Evolutionary conservation across 2,113 vertebrate genomes (phyloP).

Genomic region (Carassius gibelio): DNA sequence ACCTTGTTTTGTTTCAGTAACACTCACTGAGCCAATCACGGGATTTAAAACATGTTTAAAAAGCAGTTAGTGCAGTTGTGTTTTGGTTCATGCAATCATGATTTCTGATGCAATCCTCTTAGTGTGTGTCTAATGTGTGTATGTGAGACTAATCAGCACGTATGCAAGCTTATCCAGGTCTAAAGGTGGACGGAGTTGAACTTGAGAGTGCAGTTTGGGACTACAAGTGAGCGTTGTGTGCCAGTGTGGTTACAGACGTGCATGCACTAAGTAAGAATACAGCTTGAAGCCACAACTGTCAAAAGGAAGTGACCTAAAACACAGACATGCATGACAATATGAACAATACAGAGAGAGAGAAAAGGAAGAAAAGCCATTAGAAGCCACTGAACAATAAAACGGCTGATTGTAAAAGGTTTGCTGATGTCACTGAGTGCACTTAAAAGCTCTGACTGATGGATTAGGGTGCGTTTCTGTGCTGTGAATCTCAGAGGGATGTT

Average conservation of each 20-base stretch:
- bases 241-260: neutral
- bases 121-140: neutral
- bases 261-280: neutral
- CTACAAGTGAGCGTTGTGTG: neutral
- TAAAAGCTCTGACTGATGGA: slow-evolving; percentile 23
- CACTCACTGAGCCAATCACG: neutral
- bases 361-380: neutral
- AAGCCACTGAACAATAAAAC: neutral
- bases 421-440: slow-evolving; percentile 7
- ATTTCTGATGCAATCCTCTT: neutral
- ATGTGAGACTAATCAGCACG: neutral
- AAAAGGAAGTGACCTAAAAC: slow-evolving; percentile 24
- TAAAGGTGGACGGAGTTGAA: neutral
- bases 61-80: neutral
- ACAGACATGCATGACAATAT: neutral
- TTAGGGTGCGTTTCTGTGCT: neutral
- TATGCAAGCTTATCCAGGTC: neutral
- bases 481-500: neutral
- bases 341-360: neutral
- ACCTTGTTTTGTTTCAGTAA: neutral
- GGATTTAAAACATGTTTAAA: neutral
- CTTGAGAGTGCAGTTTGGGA: neutral
- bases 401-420: neutral
- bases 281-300: slow-evolving; percentile 28
- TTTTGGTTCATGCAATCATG: neutral